Evolutionary conservation across 2,797 vertebrate genomes (phyloP).

Genomic region (Chanos chanos): DNA sequence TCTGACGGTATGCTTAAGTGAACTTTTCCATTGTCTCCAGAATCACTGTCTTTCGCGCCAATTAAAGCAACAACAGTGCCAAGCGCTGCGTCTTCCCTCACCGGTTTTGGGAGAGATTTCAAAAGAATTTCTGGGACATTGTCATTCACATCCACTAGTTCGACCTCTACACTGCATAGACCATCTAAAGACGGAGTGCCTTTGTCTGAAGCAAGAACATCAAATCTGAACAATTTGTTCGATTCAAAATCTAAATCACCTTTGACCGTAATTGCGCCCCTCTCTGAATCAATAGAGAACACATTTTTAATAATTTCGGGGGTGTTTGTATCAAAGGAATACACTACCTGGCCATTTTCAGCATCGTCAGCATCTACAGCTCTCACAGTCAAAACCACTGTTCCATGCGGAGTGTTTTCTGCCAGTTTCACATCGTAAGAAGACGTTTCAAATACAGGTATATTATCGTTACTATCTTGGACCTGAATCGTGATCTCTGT

Average conservation of each 20-base stretch:
- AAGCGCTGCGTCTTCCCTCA: slow-evolving; percentile 53
- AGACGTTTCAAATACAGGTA: slow-evolving; percentile 59
- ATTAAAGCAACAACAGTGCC: slow-evolving; percentile 53
- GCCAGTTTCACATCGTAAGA: slow-evolving; percentile 57
- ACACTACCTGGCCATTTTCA: slow-evolving; percentile 64
- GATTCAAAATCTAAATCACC: slow-evolving; percentile 62
- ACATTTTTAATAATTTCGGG: slow-evolving; percentile 49
- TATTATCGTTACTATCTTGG: slow-evolving; percentile 68
- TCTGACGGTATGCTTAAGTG: slow-evolving; percentile 4
- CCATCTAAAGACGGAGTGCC: slow-evolving; percentile 51
- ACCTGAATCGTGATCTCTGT: slow-evolving; percentile 60
- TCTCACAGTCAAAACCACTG: slow-evolving; percentile 44
- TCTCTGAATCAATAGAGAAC: slow-evolving; percentile 54
- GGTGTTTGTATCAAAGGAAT: slow-evolving; percentile 56
- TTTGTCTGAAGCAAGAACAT: slow-evolving; percentile 63
- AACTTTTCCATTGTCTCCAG: slow-evolving; percentile 33
- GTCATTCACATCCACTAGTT: slow-evolving; percentile 67
- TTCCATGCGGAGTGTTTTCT: slow-evolving; percentile 58
- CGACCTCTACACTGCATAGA: slow-evolving; percentile 60
- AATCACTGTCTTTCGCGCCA: slow-evolving; percentile 29
- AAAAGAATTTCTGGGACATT: slow-evolving; percentile 61
- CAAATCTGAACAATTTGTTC: slow-evolving; percentile 44
- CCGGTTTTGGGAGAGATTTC: slow-evolving; percentile 60
- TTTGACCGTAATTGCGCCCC: slow-evolving; percentile 55
- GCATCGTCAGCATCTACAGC: slow-evolving; percentile 73